Base-by-base conservation (phyloP, 2,797 vertebrate species). In the Halcyon leucocephala region DNA sequence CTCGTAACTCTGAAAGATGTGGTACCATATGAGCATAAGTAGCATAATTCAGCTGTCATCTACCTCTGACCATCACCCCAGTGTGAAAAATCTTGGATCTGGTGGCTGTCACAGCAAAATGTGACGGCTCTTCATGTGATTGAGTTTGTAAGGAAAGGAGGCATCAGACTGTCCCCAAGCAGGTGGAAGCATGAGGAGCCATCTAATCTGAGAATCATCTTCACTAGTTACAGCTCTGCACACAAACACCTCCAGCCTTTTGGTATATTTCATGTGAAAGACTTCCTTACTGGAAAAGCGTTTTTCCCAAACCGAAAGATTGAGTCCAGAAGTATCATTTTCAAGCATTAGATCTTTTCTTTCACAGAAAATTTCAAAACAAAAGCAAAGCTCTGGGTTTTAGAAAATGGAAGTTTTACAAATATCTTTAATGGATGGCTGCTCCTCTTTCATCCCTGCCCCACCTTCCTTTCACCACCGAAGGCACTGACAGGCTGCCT, bases 381-480 rank as follows among this genome's bases (percentile, higher is more conserved):
- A 94, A 57, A 90, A 89, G 0, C 49, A 65, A 83, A 82, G 35
- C 44, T 64, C 51, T 49, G 33, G 2, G 1, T 24, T 71, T 92
- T 37, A 82, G 60, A 67, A 92, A 87, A 92, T 41, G 14, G 35
- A 85, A 80, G 25, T 14, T 11, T 54, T 73, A 51, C 17, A 62
- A 85, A 28, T 31, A 54, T 54, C 7, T 65, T 69, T 67, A 82
- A 84, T 11, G 26, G 19, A 61, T 55, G 20, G 25, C 19, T 19
- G 24, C 15, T 76, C 44, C 28, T n/a, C 60, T 77, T 82, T 66
- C 64, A 82, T 51, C 64, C 64, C 44, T 46, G 33, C 49, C 52
- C 69, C 70, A 82, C 74, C 89, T 71, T 87, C 76, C 61, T 85
- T 89, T 80, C 82, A 65, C 6, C 72, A 86, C 35, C 22, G 31